These are phyloP conservation scores for Galendromus occidentalis DNA, from an alignment of 1,140 invertebrate species.

Conservation along the genomic window DNA sequence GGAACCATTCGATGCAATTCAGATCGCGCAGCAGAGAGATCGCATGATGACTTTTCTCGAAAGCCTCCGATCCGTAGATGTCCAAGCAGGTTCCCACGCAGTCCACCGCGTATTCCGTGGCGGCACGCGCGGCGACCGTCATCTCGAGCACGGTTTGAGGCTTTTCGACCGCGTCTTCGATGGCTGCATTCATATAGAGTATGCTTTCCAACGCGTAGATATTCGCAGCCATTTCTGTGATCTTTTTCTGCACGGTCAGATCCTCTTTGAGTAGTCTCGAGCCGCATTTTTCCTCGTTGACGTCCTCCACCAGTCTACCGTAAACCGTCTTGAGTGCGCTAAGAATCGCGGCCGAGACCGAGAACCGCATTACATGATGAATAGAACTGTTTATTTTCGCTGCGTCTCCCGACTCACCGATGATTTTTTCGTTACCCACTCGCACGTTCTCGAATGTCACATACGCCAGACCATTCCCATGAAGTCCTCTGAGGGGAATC, in stretches of 20 bases:
- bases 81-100: background rate
- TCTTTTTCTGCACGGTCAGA: background rate
- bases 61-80: background rate
- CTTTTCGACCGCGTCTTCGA: constrained; percentile 15
- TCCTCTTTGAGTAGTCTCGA: background rate
- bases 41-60: background rate
- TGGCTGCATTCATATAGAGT: constrained; percentile 6
- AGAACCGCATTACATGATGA: background rate
- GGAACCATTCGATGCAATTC: too few species aligned
- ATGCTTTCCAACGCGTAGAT: background rate
- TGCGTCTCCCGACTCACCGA: background rate
- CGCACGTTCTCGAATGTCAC: background rate
- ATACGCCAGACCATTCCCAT: background rate
- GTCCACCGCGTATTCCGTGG: background rate
- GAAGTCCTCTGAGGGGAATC: background rate
- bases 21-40: background rate
- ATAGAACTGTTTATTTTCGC: background rate
- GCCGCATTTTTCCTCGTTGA: background rate
- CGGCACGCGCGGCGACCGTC: background rate
- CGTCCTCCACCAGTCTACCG: background rate
- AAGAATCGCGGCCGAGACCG: background rate
- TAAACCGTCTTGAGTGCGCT: background rate
- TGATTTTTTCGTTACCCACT: background rate
- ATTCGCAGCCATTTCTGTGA: constrained; percentile 12
- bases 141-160: background rate